A percentile compares a stretch with the other conserved stretches of the same genome.
These are phyloP conservation scores for Neofelis nebulosa DNA, from an alignment of 2,113 vertebrate species.

Conservation along the genomic window DNA sequence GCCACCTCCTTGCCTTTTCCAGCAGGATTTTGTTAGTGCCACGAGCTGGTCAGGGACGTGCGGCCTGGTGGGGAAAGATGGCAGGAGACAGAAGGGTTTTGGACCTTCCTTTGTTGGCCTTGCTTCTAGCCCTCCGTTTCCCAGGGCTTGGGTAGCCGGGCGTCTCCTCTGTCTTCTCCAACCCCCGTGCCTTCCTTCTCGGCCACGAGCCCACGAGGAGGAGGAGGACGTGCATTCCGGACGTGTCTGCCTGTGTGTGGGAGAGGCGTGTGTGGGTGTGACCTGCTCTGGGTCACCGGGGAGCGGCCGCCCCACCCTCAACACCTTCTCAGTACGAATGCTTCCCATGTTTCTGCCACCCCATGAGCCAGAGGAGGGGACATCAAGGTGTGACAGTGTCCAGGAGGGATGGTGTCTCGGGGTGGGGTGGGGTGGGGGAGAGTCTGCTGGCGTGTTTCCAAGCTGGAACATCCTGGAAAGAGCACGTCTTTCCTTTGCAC, in stretches of 20 bases:
- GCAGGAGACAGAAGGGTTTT: not conserved
- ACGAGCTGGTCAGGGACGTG: not conserved
- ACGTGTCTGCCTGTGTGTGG: not conserved
- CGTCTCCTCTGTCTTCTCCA: accelerated
- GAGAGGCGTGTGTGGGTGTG: not conserved
- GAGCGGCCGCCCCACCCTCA: not conserved
- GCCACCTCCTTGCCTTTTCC: not conserved
- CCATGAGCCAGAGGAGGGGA: not conserved
- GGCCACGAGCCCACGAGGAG: accelerated
- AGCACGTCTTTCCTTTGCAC: not conserved
- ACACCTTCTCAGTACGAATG: accelerated
- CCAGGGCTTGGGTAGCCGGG: accelerated
- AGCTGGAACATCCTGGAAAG: too few species aligned
- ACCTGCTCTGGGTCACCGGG: not conserved
- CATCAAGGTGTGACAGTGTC: accelerated
- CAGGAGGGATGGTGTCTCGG: accelerated
- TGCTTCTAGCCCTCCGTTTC: too few species aligned
- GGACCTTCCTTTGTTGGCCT: not conserved
- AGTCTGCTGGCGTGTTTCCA: not conserved
- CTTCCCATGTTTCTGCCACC: not conserved
- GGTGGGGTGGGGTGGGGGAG: too few species aligned
- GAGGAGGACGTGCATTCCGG: not conserved
- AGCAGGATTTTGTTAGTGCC: accelerated
- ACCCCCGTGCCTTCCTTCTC: not conserved
- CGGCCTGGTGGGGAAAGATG: too few species aligned